Conservation (phyloP, 2,797 vertebrate species). For the Apogon talboti region DNA sequence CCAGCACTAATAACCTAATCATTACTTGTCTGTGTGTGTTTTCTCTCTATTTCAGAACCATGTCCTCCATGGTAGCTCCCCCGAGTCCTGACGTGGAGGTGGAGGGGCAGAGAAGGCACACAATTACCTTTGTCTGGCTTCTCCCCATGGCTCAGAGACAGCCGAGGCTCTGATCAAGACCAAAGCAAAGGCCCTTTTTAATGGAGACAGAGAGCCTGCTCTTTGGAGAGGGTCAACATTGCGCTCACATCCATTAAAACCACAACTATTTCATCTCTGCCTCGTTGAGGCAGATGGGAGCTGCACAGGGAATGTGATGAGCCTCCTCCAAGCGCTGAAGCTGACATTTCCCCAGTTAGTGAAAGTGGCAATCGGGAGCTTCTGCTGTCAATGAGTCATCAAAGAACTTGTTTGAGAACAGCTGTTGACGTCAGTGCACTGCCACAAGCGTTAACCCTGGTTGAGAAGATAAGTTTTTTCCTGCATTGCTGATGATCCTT, state of each 20-base stretch:
- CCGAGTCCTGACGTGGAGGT: slow-evolving; percentile 48
- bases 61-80: slow-evolving; percentile 71
- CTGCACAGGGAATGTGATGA: slow-evolving; percentile 63
- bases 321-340: slow-evolving; percentile 35
- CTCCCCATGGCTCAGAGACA: slow-evolving; percentile 63
- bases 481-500: slow-evolving; percentile 51
- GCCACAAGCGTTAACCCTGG: slow-evolving; percentile 71
- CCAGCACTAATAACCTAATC: slow-evolving; percentile 83
- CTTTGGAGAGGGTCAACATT: slow-evolving; percentile 73
- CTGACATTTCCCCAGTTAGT: slow-evolving; percentile 76
- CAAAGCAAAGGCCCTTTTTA: slow-evolving; percentile 59
- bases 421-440: slow-evolving; percentile 76
- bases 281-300: slow-evolving; percentile 58
- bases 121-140: slow-evolving; percentile 68
- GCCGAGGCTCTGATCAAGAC: slow-evolving; percentile 66
- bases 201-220: slow-evolving; percentile 65
- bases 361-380: slow-evolving; percentile 72
- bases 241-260: slow-evolving; percentile 77
- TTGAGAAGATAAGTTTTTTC: slow-evolving; percentile 52
- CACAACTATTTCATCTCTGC: slow-evolving; percentile 66
- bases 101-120: slow-evolving; percentile 49
- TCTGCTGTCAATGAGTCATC: slow-evolving; percentile 78
- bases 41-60: slow-evolving; percentile 72
- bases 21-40: slow-evolving; percentile 75
- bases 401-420: slow-evolving; percentile 80